Percentiles rank a stretch among this genome's conserved stretches.
Evolutionary conservation across 2,113 vertebrate species (phyloP).

Genomic region (Motacilla tschutschensis): DNA sequence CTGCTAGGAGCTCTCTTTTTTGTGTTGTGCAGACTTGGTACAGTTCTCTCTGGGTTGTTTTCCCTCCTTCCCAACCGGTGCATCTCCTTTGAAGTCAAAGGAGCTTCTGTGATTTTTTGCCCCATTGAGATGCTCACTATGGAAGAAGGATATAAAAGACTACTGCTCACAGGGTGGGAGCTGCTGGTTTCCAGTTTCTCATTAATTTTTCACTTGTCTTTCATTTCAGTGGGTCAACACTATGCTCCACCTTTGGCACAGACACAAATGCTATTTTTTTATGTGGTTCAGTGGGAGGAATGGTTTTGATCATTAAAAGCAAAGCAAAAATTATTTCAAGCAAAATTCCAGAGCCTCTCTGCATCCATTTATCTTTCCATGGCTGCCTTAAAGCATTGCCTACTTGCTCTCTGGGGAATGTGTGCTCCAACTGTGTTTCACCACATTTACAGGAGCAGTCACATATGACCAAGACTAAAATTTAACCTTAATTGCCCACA

Average conservation of each 20-base stretch:
- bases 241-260: conserved; percentile 46
- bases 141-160: conserved; percentile 51
- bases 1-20: not conserved
- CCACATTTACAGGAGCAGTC: conserved; percentile 53
- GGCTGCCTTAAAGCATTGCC: conserved; percentile 55
- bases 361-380: conserved; percentile 49
- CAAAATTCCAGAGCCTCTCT: conserved; percentile 44
- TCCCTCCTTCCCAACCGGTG: not conserved
- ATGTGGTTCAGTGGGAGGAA: conserved; percentile 57
- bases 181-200: conserved; percentile 44
- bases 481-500: conserved; percentile 29
- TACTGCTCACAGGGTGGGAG: conserved; percentile 41
- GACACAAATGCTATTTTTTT: conserved; percentile 32
- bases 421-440: conserved; percentile 49
- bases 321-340: conserved; percentile 62
- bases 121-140: conserved; percentile 36
- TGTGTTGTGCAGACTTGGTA: not conserved
- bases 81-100: conserved; percentile 52
- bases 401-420: conserved; percentile 42
- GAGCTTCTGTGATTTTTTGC: conserved; percentile 47
- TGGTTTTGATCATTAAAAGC: conserved; percentile 64
- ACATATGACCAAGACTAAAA: conserved; percentile 46
- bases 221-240: conserved; percentile 32
- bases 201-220: conserved; percentile 57
- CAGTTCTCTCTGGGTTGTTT: not conserved